Evolutionary conservation across 2,888 invertebrate species (phyloP).

Genomic region (Caenorhabditis sinica): DNA sequence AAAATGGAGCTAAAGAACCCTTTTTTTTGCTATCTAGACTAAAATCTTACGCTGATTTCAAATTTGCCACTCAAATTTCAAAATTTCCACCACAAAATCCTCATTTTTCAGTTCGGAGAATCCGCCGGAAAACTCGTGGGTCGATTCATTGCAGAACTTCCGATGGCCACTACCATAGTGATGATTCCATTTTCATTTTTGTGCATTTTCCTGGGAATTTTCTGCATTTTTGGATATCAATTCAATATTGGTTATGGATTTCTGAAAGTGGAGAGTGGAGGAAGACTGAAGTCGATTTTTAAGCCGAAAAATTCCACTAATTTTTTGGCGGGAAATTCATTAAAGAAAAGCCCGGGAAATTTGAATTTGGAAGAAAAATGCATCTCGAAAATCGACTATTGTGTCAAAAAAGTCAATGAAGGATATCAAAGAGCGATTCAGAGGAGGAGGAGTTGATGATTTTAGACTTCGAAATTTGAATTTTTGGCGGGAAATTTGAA

Average conservation of each 20-base stretch:
- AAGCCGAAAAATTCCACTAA: background rate
- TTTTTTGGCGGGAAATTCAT: background rate
- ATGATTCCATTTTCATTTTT: constrained; percentile 55
- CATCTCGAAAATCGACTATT: constrained; percentile 36
- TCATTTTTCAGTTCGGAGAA: constrained; percentile 55
- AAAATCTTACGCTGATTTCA: background rate
- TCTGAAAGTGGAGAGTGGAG: constrained; percentile 35
- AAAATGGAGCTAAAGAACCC: background rate
- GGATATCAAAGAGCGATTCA: constrained; percentile 54
- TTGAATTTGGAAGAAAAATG: no score
- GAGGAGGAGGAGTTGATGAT: constrained; percentile 4
- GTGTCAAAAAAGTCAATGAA: constrained; percentile 53
- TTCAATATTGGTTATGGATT: constrained; percentile 61
- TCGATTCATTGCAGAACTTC: constrained; percentile 38
- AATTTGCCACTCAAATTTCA: constrained; percentile 1
- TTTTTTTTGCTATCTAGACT: background rate
- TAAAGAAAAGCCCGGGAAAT: background rate
- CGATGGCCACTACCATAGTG: constrained; percentile 15
- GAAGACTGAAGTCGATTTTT: constrained; percentile 34
- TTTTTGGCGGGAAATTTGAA: no score
- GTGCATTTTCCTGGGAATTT: constrained; percentile 51
- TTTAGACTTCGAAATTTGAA: constrained; percentile 10
- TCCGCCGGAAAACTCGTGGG: constrained; percentile 47
- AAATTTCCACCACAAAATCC: background rate
- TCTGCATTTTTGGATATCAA: constrained; percentile 61